Conservation (phyloP, 2,888 invertebrate species). For the Arenicola marina region DNA sequence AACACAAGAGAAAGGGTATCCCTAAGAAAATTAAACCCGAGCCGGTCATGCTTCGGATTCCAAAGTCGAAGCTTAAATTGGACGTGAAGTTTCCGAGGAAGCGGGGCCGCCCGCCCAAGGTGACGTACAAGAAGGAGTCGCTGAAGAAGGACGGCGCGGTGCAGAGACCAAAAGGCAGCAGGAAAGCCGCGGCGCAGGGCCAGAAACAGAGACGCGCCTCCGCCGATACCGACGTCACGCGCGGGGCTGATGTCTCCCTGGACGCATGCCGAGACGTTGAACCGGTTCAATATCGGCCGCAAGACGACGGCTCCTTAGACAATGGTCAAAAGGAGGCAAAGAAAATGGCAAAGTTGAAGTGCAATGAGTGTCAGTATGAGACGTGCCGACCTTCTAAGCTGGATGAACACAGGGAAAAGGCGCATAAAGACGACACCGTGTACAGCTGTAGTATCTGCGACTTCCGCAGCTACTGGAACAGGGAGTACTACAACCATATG, state of each 20-base stretch:
- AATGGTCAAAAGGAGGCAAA: background rate
- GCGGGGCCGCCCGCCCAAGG: background rate
- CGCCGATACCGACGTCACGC: no score
- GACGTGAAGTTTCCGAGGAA: background rate
- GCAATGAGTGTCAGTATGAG: background rate
- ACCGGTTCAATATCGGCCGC: background rate
- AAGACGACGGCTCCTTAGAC: background rate
- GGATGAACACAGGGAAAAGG: conserved; percentile 7
- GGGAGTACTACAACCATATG: conserved; percentile 23
- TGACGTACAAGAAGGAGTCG: background rate
- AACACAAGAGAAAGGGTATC: background rate
- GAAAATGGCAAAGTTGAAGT: background rate
- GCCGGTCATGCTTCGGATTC: background rate
- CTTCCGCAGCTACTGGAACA: conserved; percentile 24
- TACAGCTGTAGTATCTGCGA: conserved; percentile 21
- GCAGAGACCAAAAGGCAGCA: no score
- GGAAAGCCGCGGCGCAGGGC: background rate
- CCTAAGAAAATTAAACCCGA: background rate
- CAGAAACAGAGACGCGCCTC: background rate
- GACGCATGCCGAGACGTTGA: background rate
- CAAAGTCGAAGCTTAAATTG: background rate
- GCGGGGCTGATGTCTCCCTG: background rate
- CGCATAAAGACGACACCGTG: conserved; percentile 4
- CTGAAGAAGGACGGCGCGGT: background rate
- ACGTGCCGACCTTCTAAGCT: background rate